Evolutionary conservation across 2,113 vertebrate species (phyloP).

Genomic region (Penelope pileata): DNA sequence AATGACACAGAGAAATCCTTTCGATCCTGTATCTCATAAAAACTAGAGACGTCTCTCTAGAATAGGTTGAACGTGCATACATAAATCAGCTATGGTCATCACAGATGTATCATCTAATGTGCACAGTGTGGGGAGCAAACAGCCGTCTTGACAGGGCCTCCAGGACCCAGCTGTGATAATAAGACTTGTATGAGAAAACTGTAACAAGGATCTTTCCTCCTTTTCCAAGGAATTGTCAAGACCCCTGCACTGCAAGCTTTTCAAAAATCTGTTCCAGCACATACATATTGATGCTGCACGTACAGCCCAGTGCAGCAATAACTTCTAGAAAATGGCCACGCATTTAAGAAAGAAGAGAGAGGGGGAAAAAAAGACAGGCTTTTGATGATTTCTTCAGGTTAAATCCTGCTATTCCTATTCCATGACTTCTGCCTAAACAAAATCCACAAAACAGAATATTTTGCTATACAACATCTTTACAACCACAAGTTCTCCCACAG

Average conservation of each 20-base stretch:
- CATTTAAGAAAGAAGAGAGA: neutral
- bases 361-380: neutral
- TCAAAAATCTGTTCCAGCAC: neutral
- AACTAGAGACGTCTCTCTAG: neutral
- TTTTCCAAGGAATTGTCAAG: neutral
- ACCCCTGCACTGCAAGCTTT: neutral
- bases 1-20: conserved; percentile 27
- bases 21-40: conserved; percentile 29
- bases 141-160: neutral
- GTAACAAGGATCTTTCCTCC: neutral
- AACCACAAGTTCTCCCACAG: neutral
- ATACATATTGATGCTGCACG: neutral
- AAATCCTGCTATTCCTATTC: neutral
- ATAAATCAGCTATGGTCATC: neutral
- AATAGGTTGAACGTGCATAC: neutral
- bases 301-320: neutral
- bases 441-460: neutral
- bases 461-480: neutral
- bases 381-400: neutral
- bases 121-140: neutral
- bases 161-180: neutral
- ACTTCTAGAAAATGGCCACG: neutral
- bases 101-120: neutral
- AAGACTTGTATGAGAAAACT: neutral
- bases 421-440: neutral